Percentiles rank a stretch among this genome's conserved stretches.
phyloP scores from a whole-genome alignment of 2,797 vertebrate species.

The Alfaro cultratus region DNA sequence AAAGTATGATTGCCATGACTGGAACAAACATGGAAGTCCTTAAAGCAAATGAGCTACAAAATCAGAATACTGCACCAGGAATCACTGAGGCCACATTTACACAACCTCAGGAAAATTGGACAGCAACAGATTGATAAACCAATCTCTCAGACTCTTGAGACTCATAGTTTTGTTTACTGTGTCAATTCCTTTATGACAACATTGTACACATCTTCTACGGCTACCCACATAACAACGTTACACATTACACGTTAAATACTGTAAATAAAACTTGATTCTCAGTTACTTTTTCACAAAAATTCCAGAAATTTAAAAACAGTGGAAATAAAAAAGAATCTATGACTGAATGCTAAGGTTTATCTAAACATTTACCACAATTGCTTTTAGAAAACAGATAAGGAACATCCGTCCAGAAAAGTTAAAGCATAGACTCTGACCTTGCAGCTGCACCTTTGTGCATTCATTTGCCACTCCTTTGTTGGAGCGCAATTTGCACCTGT shows the following conservation, averaged over 20 bases:
- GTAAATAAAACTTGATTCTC: too few species aligned
- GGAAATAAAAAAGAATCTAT: neutral
- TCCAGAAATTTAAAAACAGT: neutral
- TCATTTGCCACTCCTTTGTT: constrained; percentile 9
- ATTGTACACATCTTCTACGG: neutral
- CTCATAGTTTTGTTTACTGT: too few species aligned
- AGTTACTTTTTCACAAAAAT: neutral
- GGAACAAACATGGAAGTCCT: neutral
- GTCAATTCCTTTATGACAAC: neutral
- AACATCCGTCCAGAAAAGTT: neutral
- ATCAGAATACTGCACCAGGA: neutral
- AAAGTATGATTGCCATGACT: neutral
- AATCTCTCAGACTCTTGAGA: too few species aligned
- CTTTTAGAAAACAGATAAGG: neutral
- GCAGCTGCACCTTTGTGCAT: constrained; percentile 41
- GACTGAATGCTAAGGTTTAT: neutral
- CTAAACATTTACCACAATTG: neutral
- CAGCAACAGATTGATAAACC: too few species aligned
- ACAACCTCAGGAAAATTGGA: neutral
- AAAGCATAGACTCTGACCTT: constrained; percentile 62
- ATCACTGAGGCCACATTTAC: neutral
- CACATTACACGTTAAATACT: too few species aligned
- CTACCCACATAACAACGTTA: neutral
- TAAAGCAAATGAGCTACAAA: neutral
- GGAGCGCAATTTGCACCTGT: constrained; percentile 69